Conservation (phyloP, 2,113 vertebrate species). For the Ariopsis seemanni region DNA sequence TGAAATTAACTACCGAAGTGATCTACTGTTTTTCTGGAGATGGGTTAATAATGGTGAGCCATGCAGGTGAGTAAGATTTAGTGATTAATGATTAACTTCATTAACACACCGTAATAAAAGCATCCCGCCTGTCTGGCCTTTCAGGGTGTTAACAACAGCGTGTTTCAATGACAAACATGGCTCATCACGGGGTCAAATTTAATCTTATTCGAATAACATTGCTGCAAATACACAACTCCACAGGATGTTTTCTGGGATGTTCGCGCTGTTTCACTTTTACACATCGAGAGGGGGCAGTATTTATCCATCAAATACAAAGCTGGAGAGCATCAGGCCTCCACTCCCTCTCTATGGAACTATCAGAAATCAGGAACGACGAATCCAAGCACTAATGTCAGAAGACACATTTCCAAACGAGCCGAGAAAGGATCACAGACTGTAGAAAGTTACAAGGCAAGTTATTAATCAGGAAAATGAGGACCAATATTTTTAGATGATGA, state of each 20-base stretch:
- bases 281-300: conserved; percentile 50
- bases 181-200: background rate
- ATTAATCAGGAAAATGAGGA: conserved; percentile 12
- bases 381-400: conserved; percentile 39
- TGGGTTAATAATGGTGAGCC: background rate
- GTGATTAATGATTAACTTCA: background rate
- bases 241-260: background rate
- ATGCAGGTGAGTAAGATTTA: background rate
- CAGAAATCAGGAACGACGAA: conserved; percentile 25
- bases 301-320: conserved; percentile 1
- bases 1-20: background rate
- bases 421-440: conserved; percentile 39
- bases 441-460: conserved; percentile 43
- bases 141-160: background rate
- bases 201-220: background rate
- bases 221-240: background rate
- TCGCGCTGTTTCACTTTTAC: background rate
- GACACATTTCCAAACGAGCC: conserved; percentile 39
- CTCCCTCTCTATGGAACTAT: conserved; percentile 3
- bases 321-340: background rate
- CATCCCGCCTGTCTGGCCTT: background rate
- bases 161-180: background rate
- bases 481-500: conserved; percentile 31
- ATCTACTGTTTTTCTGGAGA: background rate
- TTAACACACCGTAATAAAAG: background rate